These are phyloP conservation scores for Drosophila chauvacae DNA, from an alignment of 1,140 invertebrate genomes.

Conservation along the genomic window DNA sequence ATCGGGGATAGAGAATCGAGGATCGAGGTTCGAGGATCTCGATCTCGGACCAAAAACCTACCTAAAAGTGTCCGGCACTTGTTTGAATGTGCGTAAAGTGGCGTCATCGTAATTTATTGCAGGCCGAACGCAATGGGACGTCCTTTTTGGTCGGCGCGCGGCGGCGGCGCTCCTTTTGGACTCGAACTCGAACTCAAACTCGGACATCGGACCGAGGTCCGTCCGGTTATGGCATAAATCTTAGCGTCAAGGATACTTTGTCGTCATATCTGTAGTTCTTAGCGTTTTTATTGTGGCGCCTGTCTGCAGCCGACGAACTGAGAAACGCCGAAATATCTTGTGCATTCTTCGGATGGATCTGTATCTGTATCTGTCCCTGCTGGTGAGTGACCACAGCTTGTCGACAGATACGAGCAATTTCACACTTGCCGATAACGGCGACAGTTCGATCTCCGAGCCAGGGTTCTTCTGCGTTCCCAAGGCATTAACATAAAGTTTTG, in stretches of 20 bases:
- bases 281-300: constrained; percentile 82
- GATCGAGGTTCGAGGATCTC: constrained; percentile 4
- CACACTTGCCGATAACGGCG: constrained; percentile 72
- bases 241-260: constrained; percentile 82
- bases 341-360: constrained; percentile 41
- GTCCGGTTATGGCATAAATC: constrained; percentile 68
- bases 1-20: constrained; percentile 38
- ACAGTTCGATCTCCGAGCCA: constrained; percentile 41
- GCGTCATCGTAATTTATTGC: constrained; percentile 83
- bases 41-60: constrained; percentile 37
- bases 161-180: constrained; percentile 43
- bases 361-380: constrained; percentile 42
- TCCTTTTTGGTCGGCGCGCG: constrained; percentile 56
- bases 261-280: constrained; percentile 78
- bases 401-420: constrained; percentile 84
- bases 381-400: constrained; percentile 74
- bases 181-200: neutral
- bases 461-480: constrained; percentile 7
- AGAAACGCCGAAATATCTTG: constrained; percentile 35
- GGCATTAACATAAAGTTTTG: constrained; percentile 78
- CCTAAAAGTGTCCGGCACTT: constrained; percentile 82
- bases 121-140: constrained; percentile 72
- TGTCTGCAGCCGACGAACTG: constrained; percentile 58
- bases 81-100: constrained; percentile 82
- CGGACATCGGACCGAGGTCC: neutral